Evolutionary conservation across 2,888 invertebrate species (phyloP), one percentile per base, ranked within the genome.

Genomic region (Fabriciana adippe): DNA sequence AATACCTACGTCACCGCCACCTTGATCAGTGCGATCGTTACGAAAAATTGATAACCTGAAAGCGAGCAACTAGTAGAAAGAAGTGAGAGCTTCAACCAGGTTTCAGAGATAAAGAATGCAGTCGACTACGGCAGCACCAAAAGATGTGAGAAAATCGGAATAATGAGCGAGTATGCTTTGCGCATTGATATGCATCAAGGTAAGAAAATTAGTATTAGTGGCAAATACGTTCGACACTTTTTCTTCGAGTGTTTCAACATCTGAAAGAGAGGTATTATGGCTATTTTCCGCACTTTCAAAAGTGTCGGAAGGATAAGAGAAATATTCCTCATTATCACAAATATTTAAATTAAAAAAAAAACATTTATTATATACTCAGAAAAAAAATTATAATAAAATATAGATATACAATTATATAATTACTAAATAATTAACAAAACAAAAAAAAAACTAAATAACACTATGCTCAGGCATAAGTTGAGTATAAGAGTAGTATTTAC

Each of bases 131-230:
- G 47, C 48, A 21, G n/a, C 48, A 14, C 47, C 16, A 21, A 59
- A 59, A 4, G 59, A 59, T 21, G 59, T 47, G 47, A 59, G 59
- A 48, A 59, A 21, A 48, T 59, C 59, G 21, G 59, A 48, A 21
- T 59, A 59, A 14, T 47, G 47, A 59, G 59, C 59, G 3, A 47
- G n/a, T 47, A 59, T 45, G 21, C 59, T 59, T 21, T 59, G 59
- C 26, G 59, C 59, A 26, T 59, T 59, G 6, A 59, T 59, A 59
- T 59, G 57, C 45, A 57, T 45, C n/a, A 57, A 0, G 45, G 54
- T 18, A 14, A 54, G 54, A 14, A 21, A 21, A 55, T 55, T 55
- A 31, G 31, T 14, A 55, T 55, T 35, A 55, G 13, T 47, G 15
- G 21, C 31, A 55, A 54, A 54, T 13, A 54, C 4, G 2, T 21